Conservation (phyloP, 2,888 invertebrate genomes). For the Anodontia alba region DNA sequence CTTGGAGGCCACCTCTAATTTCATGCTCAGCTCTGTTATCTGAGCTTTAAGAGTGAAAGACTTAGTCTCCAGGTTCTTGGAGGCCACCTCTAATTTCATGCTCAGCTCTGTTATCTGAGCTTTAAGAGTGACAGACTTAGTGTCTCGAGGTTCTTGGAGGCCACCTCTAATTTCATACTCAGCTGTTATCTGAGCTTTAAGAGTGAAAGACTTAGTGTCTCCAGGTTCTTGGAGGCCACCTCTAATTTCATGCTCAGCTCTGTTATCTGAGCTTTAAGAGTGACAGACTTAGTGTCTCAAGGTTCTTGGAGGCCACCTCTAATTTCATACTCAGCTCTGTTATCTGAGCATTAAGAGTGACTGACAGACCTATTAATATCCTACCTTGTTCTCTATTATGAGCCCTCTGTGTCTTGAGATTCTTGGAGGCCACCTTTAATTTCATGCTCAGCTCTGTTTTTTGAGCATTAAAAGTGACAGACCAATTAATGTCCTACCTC, state of each 20-base stretch:
- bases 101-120: slow-evolving; percentile 73
- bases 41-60: slow-evolving; percentile 69
- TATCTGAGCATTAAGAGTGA: slow-evolving; percentile 68
- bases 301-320: slow-evolving; percentile 70
- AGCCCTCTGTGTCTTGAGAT: slow-evolving; percentile 71
- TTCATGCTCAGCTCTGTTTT: slow-evolving; percentile 71
- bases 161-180: slow-evolving; percentile 69
- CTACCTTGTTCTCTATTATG: slow-evolving; percentile 76
- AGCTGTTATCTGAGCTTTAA: slow-evolving; percentile 72
- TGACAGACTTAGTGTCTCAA: slow-evolving; percentile 73
- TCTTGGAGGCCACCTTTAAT: slow-evolving; percentile 70
- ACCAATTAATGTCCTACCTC: too few species aligned
- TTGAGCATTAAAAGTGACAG: slow-evolving; percentile 68
- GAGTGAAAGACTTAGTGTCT: slow-evolving; percentile 68
- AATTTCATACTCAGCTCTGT: slow-evolving; percentile 74
- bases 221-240: slow-evolving; percentile 69
- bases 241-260: slow-evolving; percentile 74
- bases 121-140: slow-evolving; percentile 63
- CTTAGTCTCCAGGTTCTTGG: slow-evolving; percentile 72
- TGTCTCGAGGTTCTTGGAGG: slow-evolving; percentile 74
- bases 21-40: slow-evolving; percentile 69
- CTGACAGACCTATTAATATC: too few species aligned
- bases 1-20: slow-evolving; percentile 71
- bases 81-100: slow-evolving; percentile 69
- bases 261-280: slow-evolving; percentile 67